phyloP scores from a whole-genome alignment of 2,113 vertebrate genomes.

The Crotalus viridis region DNA sequence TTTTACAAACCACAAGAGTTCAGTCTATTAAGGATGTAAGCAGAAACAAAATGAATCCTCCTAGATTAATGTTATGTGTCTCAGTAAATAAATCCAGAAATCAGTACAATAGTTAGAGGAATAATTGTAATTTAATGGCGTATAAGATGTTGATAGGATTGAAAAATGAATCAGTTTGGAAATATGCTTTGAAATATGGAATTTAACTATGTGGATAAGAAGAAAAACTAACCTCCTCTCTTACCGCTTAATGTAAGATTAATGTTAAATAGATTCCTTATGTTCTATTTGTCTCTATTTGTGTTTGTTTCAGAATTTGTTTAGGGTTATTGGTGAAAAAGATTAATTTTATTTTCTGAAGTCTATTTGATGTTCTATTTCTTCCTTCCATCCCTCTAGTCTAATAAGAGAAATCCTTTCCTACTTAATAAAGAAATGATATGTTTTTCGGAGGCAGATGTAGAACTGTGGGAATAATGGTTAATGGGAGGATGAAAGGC shows the following conservation, averaged over 20 bases:
- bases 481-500: constrained; percentile 13
- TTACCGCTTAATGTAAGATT: neutral
- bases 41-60: neutral
- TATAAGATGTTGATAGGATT: neutral
- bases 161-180: neutral
- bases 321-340: neutral
- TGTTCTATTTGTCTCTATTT: neutral
- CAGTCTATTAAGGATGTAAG: neutral
- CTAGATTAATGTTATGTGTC: neutral
- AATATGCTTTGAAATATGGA: neutral
- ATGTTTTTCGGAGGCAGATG: constrained; percentile 17
- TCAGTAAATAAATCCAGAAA: neutral
- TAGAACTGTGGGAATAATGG: constrained; percentile 6
- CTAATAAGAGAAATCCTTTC: neutral
- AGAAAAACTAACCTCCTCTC: neutral
- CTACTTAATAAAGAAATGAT: neutral
- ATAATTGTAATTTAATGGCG: neutral
- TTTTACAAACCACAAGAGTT: too few relatives aligned
- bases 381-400: neutral
- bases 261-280: neutral
- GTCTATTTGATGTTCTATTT: neutral
- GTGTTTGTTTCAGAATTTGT: neutral
- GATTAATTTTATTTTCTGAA: neutral
- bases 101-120: neutral
- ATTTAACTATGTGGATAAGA: neutral